phyloP scores from a whole-genome alignment of 2,888 invertebrate species.

The Orthonychiurus folsomi region DNA sequence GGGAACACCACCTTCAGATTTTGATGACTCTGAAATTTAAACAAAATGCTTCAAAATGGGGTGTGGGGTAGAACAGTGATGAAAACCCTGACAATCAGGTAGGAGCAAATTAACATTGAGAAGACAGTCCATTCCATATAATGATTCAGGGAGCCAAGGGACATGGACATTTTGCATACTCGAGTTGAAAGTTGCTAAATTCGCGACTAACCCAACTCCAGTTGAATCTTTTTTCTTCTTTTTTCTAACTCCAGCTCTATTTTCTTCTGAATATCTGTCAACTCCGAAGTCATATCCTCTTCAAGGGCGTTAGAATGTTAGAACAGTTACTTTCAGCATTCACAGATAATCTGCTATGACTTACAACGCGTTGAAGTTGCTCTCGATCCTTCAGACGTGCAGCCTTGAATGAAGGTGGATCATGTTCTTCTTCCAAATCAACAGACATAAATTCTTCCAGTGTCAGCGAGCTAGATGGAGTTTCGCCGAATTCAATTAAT shows the following conservation, averaged over 20 bases:
- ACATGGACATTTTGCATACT: too few relatives aligned
- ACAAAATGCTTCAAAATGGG: too few relatives aligned
- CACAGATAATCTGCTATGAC: not conserved
- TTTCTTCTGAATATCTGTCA: slow-evolving; percentile 71
- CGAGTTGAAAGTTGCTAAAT: too few relatives aligned
- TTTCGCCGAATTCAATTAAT: slow-evolving; percentile 89
- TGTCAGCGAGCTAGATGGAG: slow-evolving; percentile 87
- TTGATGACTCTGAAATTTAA: too few relatives aligned
- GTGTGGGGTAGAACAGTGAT: too few relatives aligned
- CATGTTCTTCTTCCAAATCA: slow-evolving; percentile 91
- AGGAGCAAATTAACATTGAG: too few relatives aligned
- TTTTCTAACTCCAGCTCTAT: slow-evolving; percentile 73
- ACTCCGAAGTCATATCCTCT: slow-evolving; percentile 48
- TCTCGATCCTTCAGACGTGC: slow-evolving; percentile 82
- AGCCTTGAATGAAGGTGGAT: slow-evolving; percentile 88
- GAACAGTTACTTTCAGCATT: slow-evolving; percentile 11
- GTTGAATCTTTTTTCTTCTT: slow-evolving; percentile 32
- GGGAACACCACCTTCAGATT: too few relatives aligned
- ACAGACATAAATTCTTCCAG: slow-evolving; percentile 95
- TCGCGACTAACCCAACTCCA: not conserved
- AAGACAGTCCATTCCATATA: too few relatives aligned
- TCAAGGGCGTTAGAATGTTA: slow-evolving; percentile 49
- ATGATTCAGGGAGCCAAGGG: too few relatives aligned
- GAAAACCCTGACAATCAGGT: too few relatives aligned
- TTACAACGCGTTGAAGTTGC: slow-evolving; percentile 61